phyloP scores from a whole-genome alignment of 2,888 invertebrate genomes.

The Nysson spinosus region DNA sequence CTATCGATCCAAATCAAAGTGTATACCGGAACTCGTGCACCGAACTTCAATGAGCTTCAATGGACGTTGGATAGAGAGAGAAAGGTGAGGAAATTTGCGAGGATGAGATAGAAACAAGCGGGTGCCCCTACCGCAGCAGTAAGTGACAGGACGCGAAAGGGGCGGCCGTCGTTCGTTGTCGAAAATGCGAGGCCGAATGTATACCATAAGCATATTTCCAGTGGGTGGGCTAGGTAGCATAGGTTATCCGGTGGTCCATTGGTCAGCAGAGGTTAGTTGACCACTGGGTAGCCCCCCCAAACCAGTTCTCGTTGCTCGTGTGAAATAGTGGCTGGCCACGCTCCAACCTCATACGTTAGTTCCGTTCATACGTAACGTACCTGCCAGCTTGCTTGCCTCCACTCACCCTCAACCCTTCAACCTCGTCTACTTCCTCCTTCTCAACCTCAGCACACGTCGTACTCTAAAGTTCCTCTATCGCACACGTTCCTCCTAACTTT shows the following conservation, averaged over 20 bases:
- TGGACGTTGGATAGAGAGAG: slow-evolving; percentile 8
- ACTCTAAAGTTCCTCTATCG: too few relatives aligned
- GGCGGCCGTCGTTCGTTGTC: slow-evolving; percentile 46
- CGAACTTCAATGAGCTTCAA: too few relatives aligned
- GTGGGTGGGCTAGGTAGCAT: slow-evolving; percentile 68
- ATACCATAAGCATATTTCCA: slow-evolving; percentile 73
- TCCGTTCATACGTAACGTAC: slow-evolving; percentile 72
- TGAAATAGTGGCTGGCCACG: slow-evolving; percentile 74
- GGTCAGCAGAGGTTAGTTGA: slow-evolving; percentile 70
- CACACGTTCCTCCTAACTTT: slow-evolving; percentile 40
- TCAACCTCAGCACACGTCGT: not conserved
- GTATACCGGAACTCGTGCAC: not conserved
- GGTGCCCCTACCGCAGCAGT: not conserved
- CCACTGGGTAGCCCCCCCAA: slow-evolving; percentile 56
- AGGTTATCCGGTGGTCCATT: slow-evolving; percentile 73
- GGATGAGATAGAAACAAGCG: slow-evolving; percentile 1
- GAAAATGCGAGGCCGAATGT: slow-evolving; percentile 47
- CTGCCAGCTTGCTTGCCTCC: slow-evolving; percentile 60
- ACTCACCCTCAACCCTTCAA: slow-evolving; percentile 9
- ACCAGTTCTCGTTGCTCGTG: slow-evolving; percentile 63
- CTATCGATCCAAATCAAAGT: not conserved
- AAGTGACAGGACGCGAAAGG: slow-evolving; percentile 38
- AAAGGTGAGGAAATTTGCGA: not conserved
- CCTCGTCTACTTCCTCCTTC: slow-evolving; percentile 15
- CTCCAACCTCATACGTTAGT: slow-evolving; percentile 74